A percentile compares a stretch with the other conserved stretches of the same genome.
Evolutionary conservation across 2,888 invertebrate genomes (phyloP).

Genomic region (Tribolium freemani): DNA sequence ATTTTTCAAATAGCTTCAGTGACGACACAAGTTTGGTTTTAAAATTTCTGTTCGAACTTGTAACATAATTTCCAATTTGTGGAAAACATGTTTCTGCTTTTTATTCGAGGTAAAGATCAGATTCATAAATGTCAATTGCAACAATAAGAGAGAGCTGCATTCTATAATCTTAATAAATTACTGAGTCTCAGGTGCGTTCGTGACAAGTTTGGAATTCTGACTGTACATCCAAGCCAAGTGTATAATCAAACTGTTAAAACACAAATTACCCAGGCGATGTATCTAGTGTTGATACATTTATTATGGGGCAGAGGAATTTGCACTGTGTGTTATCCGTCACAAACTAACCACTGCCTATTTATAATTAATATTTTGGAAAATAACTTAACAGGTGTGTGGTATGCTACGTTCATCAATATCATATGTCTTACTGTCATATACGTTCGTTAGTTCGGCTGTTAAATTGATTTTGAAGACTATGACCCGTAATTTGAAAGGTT

Average conservation of each 20-base stretch:
- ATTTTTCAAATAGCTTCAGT: constrained; percentile 11
- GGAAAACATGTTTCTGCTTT: constrained; percentile 7
- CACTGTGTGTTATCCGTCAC: background rate
- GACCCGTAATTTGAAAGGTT: constrained; percentile 30
- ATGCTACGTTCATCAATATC: constrained; percentile 20
- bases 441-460: constrained; percentile 16
- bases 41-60: constrained; percentile 3
- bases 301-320: background rate
- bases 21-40: constrained; percentile 8
- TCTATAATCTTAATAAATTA: constrained; percentile 30
- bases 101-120: constrained; percentile 8
- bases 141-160: constrained; percentile 24
- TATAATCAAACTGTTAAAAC: constrained; percentile 33
- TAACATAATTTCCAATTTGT: constrained; percentile 2
- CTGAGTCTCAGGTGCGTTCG: constrained; percentile 23
- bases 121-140: constrained; percentile 27
- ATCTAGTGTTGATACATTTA: constrained; percentile 9
- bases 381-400: constrained; percentile 17
- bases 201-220: constrained; percentile 30
- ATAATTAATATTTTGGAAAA: background rate
- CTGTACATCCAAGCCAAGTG: constrained; percentile 7
- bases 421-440: constrained; percentile 26
- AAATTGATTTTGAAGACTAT: constrained; percentile 31
- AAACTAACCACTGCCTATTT: too few species aligned
- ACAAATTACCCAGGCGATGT: constrained; percentile 13